Percentiles rank a stretch among this genome's conserved stretches.
phyloP scores from a whole-genome alignment of 2,888 invertebrate species.

The Steromphala cineraria region DNA sequence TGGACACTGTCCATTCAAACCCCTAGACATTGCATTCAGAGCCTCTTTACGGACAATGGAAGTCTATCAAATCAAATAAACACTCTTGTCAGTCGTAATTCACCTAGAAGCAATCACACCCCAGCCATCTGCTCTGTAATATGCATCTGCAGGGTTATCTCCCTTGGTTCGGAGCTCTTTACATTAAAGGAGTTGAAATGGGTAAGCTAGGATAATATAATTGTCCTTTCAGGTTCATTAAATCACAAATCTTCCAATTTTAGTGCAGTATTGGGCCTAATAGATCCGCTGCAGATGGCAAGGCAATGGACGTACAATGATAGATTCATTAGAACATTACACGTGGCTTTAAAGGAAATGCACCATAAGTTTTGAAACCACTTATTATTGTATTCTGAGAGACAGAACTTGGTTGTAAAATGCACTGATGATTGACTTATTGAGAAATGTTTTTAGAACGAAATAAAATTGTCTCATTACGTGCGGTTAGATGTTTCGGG shows the following conservation, averaged over 20 bases:
- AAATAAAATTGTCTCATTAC: too few relatives aligned
- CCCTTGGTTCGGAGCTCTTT: background rate
- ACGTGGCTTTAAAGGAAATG: too few relatives aligned
- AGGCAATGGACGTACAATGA: too few relatives aligned
- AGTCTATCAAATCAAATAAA: conserved; percentile 19
- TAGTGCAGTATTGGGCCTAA: conserved; percentile 17
- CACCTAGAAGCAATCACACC: conserved; percentile 2
- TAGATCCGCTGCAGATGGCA: background rate
- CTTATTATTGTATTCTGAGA: too few relatives aligned
- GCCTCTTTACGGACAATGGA: background rate
- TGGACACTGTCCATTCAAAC: background rate
- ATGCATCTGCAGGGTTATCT: background rate
- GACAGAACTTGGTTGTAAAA: too few relatives aligned
- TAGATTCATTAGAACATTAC: too few relatives aligned
- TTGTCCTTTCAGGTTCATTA: conserved; percentile 10
- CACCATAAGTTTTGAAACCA: too few relatives aligned
- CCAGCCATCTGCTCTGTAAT: background rate
- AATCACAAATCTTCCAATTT: background rate
- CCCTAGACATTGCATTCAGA: conserved; percentile 3
- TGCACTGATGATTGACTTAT: too few relatives aligned
- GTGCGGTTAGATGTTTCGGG: too few relatives aligned
- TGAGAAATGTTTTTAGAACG: too few relatives aligned
- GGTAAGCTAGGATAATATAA: conserved; percentile 18
- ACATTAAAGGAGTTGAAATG: background rate
- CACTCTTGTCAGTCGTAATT: conserved; percentile 3